phyloP scores from a whole-genome alignment of 2,797 vertebrate species.

The Amblyraja radiata region DNA sequence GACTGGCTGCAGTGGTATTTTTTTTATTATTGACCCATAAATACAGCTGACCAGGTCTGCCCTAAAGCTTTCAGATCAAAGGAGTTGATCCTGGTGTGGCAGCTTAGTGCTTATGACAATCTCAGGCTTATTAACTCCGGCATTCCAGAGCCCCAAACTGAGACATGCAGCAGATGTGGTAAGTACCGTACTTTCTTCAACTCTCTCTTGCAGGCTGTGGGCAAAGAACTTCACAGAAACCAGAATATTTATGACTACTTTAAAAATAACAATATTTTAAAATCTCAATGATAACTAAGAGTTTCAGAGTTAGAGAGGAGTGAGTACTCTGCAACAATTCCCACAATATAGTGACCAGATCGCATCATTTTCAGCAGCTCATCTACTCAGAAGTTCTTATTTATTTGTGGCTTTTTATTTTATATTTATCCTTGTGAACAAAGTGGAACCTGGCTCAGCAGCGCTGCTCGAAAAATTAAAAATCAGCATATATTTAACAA shows the following conservation, averaged over 20 bases:
- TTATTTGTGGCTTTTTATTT: neutral
- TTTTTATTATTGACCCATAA: constrained; percentile 26
- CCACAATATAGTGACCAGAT: neutral
- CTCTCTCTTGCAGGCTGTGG: neutral
- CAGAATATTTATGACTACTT: neutral
- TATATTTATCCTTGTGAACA: neutral
- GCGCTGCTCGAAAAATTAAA: neutral
- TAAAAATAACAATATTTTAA: too few relatives aligned
- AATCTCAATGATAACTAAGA: neutral
- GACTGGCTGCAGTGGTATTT: constrained; percentile 13
- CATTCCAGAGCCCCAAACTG: neutral
- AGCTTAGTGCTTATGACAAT: neutral
- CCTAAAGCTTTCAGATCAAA: constrained; percentile 12
- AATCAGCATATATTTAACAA: neutral
- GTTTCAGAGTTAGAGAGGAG: neutral
- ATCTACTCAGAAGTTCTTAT: neutral
- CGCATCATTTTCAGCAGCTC: neutral
- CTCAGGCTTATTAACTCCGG: constrained; percentile 6
- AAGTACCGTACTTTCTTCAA: neutral
- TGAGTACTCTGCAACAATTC: neutral
- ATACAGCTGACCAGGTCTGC: constrained; percentile 12
- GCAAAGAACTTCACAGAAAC: neutral
- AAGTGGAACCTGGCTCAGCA: neutral
- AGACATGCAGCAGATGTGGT: neutral
- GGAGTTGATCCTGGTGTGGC: neutral